phyloP scores from a whole-genome alignment of 2,797 vertebrate genomes.

The Acanthis flammea region DNA sequence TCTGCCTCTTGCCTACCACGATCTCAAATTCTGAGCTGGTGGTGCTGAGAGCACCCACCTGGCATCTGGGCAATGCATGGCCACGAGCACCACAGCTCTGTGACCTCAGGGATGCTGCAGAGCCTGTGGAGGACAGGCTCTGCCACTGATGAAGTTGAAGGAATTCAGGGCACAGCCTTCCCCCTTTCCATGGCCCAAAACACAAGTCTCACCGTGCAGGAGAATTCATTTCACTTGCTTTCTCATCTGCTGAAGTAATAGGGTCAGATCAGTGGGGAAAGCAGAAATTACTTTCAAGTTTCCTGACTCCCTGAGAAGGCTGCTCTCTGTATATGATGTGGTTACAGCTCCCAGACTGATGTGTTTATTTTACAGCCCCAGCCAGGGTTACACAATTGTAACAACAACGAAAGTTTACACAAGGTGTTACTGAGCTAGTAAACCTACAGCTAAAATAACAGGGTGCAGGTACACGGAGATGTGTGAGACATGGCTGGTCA shows the following conservation, averaged over 20 bases:
- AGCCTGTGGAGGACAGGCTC: background rate
- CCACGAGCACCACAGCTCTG: fast-evolving
- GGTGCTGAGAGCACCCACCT: background rate
- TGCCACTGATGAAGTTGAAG: background rate
- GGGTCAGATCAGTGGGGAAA: slow-evolving; percentile 38
- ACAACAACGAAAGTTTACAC: background rate
- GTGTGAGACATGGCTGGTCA: background rate
- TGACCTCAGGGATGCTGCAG: background rate
- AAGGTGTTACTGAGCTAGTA: background rate
- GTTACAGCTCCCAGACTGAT: background rate
- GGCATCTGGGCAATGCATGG: background rate
- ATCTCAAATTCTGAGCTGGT: fast-evolving
- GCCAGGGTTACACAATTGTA: background rate
- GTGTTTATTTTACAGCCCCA: background rate
- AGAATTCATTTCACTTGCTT: slow-evolving; percentile 17
- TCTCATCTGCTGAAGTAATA: slow-evolving; percentile 37
- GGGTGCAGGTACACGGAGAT: background rate
- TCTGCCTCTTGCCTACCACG: background rate
- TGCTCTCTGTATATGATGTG: background rate
- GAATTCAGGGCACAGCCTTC: background rate
- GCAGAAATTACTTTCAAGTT: slow-evolving; percentile 24
- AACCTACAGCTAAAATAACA: background rate
- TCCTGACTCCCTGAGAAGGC: background rate
- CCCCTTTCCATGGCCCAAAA: background rate
- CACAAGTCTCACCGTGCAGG: background rate